A percentile compares a stretch with the other conserved stretches of the same genome.
Evolutionary conservation across 2,113 vertebrate species (phyloP).

Genomic region (Ceyx cyanopectus): DNA sequence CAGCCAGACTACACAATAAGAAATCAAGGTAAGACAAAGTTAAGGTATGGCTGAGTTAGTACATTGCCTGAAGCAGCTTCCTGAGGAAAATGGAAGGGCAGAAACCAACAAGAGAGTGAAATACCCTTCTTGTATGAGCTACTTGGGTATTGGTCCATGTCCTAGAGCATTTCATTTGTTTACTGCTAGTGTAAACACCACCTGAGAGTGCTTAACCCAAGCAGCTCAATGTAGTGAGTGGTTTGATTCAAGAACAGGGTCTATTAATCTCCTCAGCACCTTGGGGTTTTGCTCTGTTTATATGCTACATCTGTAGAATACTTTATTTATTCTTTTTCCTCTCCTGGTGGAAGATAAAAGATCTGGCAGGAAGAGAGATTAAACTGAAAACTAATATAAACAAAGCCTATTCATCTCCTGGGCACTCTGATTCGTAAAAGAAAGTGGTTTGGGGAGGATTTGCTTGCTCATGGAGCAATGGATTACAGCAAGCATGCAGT

Average conservation of each 20-base stretch:
- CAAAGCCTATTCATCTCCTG: conserved; percentile 73
- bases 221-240: conserved; percentile 47
- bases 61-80: not conserved
- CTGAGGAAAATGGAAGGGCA: not conserved
- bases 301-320: conserved; percentile 61
- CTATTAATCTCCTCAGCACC: conserved; percentile 70
- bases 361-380: conserved; percentile 79
- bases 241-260: conserved; percentile 60
- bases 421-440: conserved; percentile 50
- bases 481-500: conserved; percentile 28
- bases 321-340: conserved; percentile 72
- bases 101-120: not conserved
- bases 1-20: not conserved
- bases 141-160: conserved; percentile 22
- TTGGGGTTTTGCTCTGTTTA: conserved; percentile 58
- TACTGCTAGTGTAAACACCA: conserved; percentile 51
- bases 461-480: conserved; percentile 12
- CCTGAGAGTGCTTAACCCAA: conserved; percentile 54
- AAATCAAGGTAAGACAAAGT: not conserved
- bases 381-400: conserved; percentile 79
- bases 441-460: conserved; percentile 38
- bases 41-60: not conserved
- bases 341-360: conserved; percentile 75
- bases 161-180: conserved; percentile 15
- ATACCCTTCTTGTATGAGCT: not conserved